Base-by-base conservation (phyloP, 2,888 invertebrate genomes). In the Chelonus formosanus region DNA sequence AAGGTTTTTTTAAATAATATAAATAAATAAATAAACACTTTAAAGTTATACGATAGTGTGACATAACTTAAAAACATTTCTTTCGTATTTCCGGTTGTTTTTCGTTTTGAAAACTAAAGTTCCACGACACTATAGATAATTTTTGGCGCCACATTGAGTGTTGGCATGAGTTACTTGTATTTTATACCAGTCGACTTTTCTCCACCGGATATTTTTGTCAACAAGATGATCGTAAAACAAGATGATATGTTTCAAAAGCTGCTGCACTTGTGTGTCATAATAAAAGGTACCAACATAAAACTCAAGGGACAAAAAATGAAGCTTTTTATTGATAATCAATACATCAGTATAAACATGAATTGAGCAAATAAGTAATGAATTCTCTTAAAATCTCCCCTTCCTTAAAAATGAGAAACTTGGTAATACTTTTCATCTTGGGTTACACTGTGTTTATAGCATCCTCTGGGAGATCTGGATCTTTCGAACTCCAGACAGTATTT, bases 71-170 rank as follows among this genome's bases (percentile, higher is more conserved):
- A 61, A 57, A 70, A 70, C 71, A 70, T 73, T 73, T 71, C 70
- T 68, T 71, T 67, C 70, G 68, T 65, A 63, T 71, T 75, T 71
- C 70, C 74, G 74, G 71, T 69, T 71, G 73, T 75, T 77, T 74
- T 72, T 75, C 65, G 65, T 70, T 55, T 50, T 59, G 60, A 58
- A 65, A 57, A 59, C 55, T 62, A 54, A 47, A 54, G 63, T 59
- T 67, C 67, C 64, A 52, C 63, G 61, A 50, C 67, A 53, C 43
- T 54, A 47, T 50, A 57, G 54, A 63, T 65, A 55, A 67, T 70
- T 52, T 68, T 65, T 52, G 61, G 66, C 71, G 67, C 57, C 60
- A 61, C 63, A 69, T 70, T 66, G 67, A 67, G 65, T 69, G 44
- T 62, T 43, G 68, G 67, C 70, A 66, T 69, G 63, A 69, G 65